Base-by-base conservation (phyloP, 64 coral and sea anemone genomes). In the Montipora foliosa region DNA sequence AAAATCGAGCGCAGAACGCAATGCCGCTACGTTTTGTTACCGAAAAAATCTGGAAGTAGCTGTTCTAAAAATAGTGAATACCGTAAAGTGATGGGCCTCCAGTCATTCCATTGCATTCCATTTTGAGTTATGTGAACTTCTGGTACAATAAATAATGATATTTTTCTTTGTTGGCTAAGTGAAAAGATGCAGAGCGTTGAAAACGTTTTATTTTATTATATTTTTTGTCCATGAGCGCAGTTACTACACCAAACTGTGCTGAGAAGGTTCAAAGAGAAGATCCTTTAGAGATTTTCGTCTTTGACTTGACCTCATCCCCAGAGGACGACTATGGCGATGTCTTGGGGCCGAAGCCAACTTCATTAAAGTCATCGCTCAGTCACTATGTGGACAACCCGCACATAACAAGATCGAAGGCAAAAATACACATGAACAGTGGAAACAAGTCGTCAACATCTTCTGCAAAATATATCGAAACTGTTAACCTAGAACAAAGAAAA, bases 241-340 rank as follows among this genome's bases (percentile, higher is more conserved):
- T 37, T 37, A 37, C 37, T 37, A 37, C 37, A 71, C 47, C 82
- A 5, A 13, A 29, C 11, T 86, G 45, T 24, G 82, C 82, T 50
- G 71, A 72, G 17, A 74, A 55, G n/a, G 29, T 13, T 67, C 89
- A 64, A 57, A 55, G 73, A 53, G 81, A 93, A 84, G 92, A 93
- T 64, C 92, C 92, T 55, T 88, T 80, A 10, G 83, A 87, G 6
- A 88, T 93, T 15, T 93, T 93, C 8, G 74, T 53, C 44, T 93
- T 93, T 51, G 84, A 93, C 53, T 80, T 93, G 49, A 93, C 92
- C 49, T 51, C 48, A n/a, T 88, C 92, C 21, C 45, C 92, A 2
- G 51, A 76, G 0, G 72, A 89, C 46, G 59, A 78, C 55, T 12
- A 20, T 8, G n/a, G 8, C 45, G 59, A 77, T 2, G 45, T 19